Evolutionary conservation across 2,888 invertebrate species (phyloP), one percentile per base, ranked within the genome.

Genomic region (Mactromeris polynyma): DNA sequence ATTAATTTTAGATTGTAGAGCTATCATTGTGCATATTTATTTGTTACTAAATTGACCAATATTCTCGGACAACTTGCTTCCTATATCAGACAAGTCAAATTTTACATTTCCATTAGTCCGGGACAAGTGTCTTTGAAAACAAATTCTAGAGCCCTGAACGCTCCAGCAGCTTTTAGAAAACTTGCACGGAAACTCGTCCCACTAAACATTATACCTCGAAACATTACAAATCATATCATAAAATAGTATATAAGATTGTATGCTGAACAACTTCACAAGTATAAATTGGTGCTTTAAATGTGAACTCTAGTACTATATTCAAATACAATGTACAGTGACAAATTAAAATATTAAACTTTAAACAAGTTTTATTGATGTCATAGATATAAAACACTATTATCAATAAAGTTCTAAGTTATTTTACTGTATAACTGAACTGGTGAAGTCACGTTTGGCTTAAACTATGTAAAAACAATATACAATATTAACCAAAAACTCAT

Each of bases 391-490:
- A 33, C 33, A 73, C 73, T 73, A 33, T 36, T 19, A 73, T 26
- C 36, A 73, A 73, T 36, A 31, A 36, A 73, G 73, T 26, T 64
- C 58, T 64, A 26, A 36, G 19, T 73, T 73, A 73, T 33, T 36
- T 19, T 73, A 73, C 33, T 73, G 14, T 73, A 73, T 73, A 73
- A 73, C 73, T 26, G 36, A 73, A 73, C 73, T 36, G 73, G 73
- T 73, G 73, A 73, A 73, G 73, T 73, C 73, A 73, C 73, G 36
- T 73, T 73, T 33, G 73, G 73, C 33, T 73, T 73, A 33, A 73
- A 73, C 33, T 73, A 73, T 73, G 36, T 64, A 73, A 36, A 36
- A 73, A 73, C 73, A 73, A 73, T 73, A 17, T 73, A 58, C 58
- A 58, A 58, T 58, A 58, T 58, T 58, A 64, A 26, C 7, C 26